A percentile compares a stretch with the other conserved stretches of the same genome.
Conservation (phyloP, 2,888 invertebrate species). For the Nebria brevicollis region DNA sequence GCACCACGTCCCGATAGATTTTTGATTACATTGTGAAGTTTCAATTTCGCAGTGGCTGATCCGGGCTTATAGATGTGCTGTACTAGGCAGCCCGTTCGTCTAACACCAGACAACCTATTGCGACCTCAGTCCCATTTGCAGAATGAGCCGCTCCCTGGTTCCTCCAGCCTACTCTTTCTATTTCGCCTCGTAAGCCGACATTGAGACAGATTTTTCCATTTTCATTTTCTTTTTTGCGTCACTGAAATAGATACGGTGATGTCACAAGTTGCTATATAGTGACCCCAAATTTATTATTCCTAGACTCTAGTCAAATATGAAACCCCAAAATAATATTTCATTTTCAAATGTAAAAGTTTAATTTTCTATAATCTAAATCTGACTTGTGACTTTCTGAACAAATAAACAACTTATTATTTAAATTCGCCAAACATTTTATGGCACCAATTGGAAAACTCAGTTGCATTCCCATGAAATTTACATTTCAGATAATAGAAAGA, state of each 20-base stretch:
- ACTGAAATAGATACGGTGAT: neutral
- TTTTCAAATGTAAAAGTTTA: no score
- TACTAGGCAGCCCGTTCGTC: neutral
- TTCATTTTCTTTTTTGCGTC: neutral
- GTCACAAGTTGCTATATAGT: neutral
- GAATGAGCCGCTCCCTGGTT: neutral
- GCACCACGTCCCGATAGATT: slow-evolving; percentile 46
- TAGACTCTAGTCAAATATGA: no score
- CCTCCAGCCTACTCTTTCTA: neutral
- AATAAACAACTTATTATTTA: no score
- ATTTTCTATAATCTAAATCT: no score
- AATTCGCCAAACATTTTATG: no score
- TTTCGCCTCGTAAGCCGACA: neutral
- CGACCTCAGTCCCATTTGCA: neutral
- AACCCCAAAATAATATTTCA: no score
- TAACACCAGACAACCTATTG: slow-evolving; percentile 10
- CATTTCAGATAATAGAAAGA: no score
- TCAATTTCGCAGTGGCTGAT: slow-evolving; percentile 49
- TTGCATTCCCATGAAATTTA: neutral
- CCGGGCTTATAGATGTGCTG: slow-evolving; percentile 48
- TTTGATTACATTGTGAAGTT: slow-evolving; percentile 51
- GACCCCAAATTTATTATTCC: no score
- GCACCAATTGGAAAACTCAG: neutral
- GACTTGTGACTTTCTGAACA: no score
- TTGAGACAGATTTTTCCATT: neutral